A percentile compares a stretch with the other conserved stretches of the same genome.
These are phyloP conservation scores for Drosophila infuscata DNA, from an alignment of 2,888 invertebrate species.

Conservation along the genomic window DNA sequence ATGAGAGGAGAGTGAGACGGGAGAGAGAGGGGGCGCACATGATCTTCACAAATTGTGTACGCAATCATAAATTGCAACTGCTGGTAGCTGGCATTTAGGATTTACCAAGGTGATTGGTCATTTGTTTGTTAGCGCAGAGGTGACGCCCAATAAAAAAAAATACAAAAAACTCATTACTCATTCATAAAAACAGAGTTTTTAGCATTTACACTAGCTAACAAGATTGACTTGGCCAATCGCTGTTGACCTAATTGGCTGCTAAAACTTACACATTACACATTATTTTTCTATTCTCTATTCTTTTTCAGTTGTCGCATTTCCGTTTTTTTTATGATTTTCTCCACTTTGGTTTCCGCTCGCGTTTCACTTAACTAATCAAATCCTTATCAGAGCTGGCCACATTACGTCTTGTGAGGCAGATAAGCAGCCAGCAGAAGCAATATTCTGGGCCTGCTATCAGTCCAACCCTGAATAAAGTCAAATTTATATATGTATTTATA, in stretches of 20 bases:
- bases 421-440: constrained; percentile 40
- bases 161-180: constrained; percentile 55
- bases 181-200: constrained; percentile 35
- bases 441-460: constrained; percentile 29
- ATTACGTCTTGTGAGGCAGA: constrained; percentile 52
- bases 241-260: constrained; percentile 14
- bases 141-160: constrained; percentile 16
- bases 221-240: constrained; percentile 6
- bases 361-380: constrained; percentile 13
- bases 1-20: neutral
- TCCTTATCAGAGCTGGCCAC: constrained; percentile 43
- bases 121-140: constrained; percentile 6
- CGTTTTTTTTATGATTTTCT: constrained; percentile 21
- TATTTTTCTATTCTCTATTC: neutral
- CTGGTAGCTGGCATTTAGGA: constrained; percentile 39
- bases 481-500: neutral
- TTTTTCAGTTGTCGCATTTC: constrained; percentile 50
- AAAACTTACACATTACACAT: neutral
- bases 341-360: constrained; percentile 39
- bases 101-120: constrained; percentile 69
- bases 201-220: constrained; percentile 44
- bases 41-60: constrained; percentile 17
- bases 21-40: constrained; percentile 3
- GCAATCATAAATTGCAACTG: constrained; percentile 38
- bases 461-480: constrained; percentile 41